Percentiles rank a stretch among this genome's conserved stretches.
Evolutionary conservation across 1,140 invertebrate genomes (phyloP).

Genomic region (Apis florea): DNA sequence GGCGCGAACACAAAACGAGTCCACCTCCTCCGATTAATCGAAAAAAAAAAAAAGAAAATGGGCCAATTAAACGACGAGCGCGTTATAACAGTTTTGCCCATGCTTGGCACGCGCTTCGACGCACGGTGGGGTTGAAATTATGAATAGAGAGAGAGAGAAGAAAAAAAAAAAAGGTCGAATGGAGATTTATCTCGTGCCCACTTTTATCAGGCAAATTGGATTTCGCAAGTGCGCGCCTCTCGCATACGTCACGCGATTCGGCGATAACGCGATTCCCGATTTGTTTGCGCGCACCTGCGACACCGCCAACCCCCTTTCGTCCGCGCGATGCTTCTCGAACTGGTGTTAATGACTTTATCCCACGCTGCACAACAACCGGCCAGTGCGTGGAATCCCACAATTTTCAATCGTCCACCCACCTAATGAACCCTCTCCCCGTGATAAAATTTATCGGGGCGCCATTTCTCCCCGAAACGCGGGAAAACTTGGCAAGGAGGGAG

Average conservation of each 20-base stretch:
- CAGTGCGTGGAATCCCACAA: not conserved
- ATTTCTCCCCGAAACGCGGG: not conserved
- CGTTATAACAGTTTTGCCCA: not conserved
- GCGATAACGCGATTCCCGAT: conserved; percentile 22
- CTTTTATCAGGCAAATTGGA: conserved; percentile 29
- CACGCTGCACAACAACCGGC: not conserved
- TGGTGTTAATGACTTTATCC: conserved; percentile 26
- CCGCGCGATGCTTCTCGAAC: not conserved
- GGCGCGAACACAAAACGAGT: no score
- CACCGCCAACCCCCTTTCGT: not conserved
- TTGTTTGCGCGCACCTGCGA: conserved; percentile 20
- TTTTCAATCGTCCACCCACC: conserved; percentile 5
- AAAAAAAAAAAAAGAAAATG: not conserved
- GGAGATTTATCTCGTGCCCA: conserved; percentile 14
- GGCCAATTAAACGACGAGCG: not conserved
- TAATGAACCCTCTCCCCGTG: not conserved
- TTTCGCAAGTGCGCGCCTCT: not conserved
- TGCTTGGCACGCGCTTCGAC: not conserved
- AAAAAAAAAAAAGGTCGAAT: not conserved
- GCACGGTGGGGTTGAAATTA: not conserved
- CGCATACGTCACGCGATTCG: conserved; percentile 23
- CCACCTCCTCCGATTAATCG: no score
- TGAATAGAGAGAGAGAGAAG: not conserved
- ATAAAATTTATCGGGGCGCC: not conserved
- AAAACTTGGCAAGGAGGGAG: not conserved